Evolutionary conservation across 2,888 invertebrate genomes (phyloP).

Genomic region (Drosophila mulleri): DNA sequence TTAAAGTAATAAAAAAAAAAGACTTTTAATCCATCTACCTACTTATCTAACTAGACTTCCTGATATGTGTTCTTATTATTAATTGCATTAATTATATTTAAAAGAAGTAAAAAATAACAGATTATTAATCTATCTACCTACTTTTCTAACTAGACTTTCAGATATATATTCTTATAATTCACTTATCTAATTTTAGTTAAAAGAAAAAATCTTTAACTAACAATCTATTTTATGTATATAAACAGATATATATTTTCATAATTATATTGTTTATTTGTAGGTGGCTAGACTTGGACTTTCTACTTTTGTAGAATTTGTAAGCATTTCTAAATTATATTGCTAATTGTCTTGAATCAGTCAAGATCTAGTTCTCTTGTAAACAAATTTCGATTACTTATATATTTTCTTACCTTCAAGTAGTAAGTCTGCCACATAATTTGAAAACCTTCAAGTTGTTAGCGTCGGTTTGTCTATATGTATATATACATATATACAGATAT

Average conservation of each 20-base stretch:
- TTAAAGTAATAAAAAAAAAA: too few species aligned
- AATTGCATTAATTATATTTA: too few species aligned
- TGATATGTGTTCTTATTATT: too few species aligned
- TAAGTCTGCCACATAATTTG: not conserved
- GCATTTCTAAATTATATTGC: not conserved
- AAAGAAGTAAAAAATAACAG: too few species aligned
- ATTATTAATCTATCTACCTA: not conserved
- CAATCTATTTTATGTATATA: too few species aligned
- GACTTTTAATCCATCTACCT: too few species aligned
- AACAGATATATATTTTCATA: too few species aligned
- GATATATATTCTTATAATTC: not conserved
- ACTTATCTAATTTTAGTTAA: not conserved
- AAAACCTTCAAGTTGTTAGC: slow-evolving; percentile 2
- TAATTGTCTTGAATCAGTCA: not conserved
- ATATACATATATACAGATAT: not conserved
- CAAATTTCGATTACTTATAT: not conserved
- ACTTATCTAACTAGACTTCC: too few species aligned
- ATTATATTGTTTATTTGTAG: too few species aligned
- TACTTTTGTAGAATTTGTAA: not conserved
- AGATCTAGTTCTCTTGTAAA: not conserved
- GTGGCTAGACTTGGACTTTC: too few species aligned
- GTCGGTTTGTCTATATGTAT: not conserved
- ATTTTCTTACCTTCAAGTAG: not conserved
- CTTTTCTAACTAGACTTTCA: not conserved
- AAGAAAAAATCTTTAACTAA: too few species aligned